Evolutionary conservation across 2,797 vertebrate species (phyloP).

Genomic region (Ptychobarbus kaznakovi): DNA sequence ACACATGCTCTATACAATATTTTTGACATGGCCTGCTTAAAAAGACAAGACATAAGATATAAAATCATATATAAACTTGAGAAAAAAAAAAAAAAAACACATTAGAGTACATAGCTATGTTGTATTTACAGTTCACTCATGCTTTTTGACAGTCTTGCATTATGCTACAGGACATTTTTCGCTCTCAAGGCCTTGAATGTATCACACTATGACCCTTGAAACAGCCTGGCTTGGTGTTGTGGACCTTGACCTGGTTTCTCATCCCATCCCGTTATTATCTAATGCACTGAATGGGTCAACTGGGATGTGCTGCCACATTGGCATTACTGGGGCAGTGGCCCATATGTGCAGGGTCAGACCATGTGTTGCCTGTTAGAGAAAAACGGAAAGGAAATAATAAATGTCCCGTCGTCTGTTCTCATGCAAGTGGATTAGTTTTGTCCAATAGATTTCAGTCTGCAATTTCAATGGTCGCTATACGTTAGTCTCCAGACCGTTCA

Average conservation of each 20-base stretch:
- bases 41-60: slow-evolving; percentile 12
- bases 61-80: slow-evolving; percentile 33
- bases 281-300: neutral
- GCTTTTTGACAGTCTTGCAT: slow-evolving; percentile 20
- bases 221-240: neutral
- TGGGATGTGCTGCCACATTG: slow-evolving; percentile 9
- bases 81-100: slow-evolving; percentile 41
- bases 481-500: slow-evolving; percentile 95
- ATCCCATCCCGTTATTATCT: neutral
- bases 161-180: neutral
- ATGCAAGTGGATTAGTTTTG: neutral
- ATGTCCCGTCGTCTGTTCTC: neutral
- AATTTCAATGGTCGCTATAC: slow-evolving; percentile 68
- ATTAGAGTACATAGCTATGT: neutral
- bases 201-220: neutral
- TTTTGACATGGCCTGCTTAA: neutral
- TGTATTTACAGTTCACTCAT: slow-evolving; percentile 33
- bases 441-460: neutral
- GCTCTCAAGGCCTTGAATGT: slow-evolving; percentile 1
- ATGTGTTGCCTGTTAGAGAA: slow-evolving; percentile 5
- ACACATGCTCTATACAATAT: neutral
- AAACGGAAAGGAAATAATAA: neutral
- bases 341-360: slow-evolving; percentile 19
- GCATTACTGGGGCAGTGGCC: slow-evolving; percentile 6
- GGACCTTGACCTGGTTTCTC: slow-evolving; percentile 8